Conservation (phyloP, 2,888 invertebrate genomes). For the Danaus chrysippus region DNA sequence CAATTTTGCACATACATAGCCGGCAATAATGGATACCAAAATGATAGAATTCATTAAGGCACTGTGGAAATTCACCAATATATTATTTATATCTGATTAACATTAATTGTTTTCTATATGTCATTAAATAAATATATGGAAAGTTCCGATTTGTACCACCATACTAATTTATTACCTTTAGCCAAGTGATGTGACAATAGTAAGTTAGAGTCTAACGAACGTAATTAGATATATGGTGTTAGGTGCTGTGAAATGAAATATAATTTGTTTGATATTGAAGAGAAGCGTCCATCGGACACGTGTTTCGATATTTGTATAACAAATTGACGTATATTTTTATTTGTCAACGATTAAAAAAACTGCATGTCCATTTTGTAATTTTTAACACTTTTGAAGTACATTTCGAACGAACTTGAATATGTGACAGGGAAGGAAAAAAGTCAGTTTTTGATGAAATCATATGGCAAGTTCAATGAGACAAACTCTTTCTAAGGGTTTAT, state of each 20-base stretch:
- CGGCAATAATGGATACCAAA: neutral
- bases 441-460: too few relatives aligned
- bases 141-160: neutral
- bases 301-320: neutral
- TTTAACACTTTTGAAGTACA: too few relatives aligned
- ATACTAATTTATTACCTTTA: conserved; percentile 2
- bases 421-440: too few relatives aligned
- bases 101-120: conserved; percentile 4
- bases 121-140: conserved; percentile 28
- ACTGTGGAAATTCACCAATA: conserved; percentile 36
- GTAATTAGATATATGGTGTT: conserved; percentile 14
- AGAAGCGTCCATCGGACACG: neutral
- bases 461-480: too few relatives aligned
- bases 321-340: too few relatives aligned
- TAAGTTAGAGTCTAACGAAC: conserved; percentile 9
- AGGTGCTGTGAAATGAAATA: conserved; percentile 6
- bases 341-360: too few relatives aligned
- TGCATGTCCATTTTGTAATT: too few relatives aligned
- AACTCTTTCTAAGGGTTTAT: too few relatives aligned
- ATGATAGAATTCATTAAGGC: conserved; percentile 24
- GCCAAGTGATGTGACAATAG: neutral
- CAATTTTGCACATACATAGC: neutral
- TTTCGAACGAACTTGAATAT: too few relatives aligned
- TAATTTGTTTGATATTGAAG: neutral
- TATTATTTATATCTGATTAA: conserved; percentile 26